Percentiles rank a stretch among this genome's conserved stretches.
phyloP scores from a whole-genome alignment of 1,140 invertebrate species.

The Ephestia elutella region DNA sequence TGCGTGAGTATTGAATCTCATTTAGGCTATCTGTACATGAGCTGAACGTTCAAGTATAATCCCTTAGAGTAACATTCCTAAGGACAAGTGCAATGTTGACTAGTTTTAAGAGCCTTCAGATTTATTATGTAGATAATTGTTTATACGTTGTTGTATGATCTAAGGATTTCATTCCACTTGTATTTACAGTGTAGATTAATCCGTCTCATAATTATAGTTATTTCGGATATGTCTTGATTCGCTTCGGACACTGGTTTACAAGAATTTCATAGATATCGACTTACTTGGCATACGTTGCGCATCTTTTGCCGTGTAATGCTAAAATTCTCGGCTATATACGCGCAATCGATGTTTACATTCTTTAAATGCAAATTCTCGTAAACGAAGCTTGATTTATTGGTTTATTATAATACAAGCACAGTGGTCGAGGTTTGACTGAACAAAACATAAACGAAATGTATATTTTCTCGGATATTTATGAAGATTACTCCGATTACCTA shows the following conservation, averaged over 20 bases:
- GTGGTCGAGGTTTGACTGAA: neutral
- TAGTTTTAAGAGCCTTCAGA: slow-evolving; percentile 68
- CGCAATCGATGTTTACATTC: neutral
- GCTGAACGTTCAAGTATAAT: slow-evolving; percentile 25
- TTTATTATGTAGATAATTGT: slow-evolving; percentile 65
- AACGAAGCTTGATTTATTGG: neutral
- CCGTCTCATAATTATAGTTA: slow-evolving; percentile 16
- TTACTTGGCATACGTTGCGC: neutral
- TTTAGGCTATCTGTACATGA: slow-evolving; percentile 31
- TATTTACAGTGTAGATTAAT: slow-evolving; percentile 21
- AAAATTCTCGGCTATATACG: neutral
- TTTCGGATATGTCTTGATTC: slow-evolving; percentile 13
- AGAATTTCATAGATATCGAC: neutral
- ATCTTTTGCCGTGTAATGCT: neutral
- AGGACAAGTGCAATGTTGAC: slow-evolving; percentile 76
- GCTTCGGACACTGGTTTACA: neutral
- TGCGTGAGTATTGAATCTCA: slow-evolving; percentile 45
- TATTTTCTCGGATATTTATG: slow-evolving; percentile 20
- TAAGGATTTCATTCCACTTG: slow-evolving; percentile 25
- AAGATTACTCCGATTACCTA: slow-evolving; percentile 65
- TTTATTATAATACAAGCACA: neutral
- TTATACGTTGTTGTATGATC: slow-evolving; percentile 46
- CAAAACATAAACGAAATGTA: slow-evolving; percentile 19
- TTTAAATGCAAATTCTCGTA: neutral
- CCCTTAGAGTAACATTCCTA: slow-evolving; percentile 64